Base-by-base conservation (phyloP, 2,888 invertebrate species). In the Agrotis ipsilon region DNA sequence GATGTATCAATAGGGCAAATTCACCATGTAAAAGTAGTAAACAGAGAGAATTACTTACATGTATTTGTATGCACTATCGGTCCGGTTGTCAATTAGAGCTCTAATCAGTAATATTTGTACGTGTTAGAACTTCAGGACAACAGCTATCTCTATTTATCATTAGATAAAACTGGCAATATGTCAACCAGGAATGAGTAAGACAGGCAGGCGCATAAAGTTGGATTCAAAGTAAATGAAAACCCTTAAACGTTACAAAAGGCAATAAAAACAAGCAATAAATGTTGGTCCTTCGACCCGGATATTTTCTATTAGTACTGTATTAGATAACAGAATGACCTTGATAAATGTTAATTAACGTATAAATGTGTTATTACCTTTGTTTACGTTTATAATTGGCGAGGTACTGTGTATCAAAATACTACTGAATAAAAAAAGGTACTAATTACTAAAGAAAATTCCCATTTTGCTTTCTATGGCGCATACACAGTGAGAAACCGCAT, bases 341-440 rank as follows among this genome's bases (percentile, higher is more conserved):
- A 58, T 62, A 54, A 73, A 60, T 78, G 32, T 61, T 65, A 78
- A 73, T 78, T 77, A 74, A 21, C 68, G 39, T 52, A 27, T 77
- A 21, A 72, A 63, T 63, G 24, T 67, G n/a, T 43, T 19, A 16
- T 49, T 11, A 59, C 62, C 46, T 52, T 51, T 76, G 52, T 76
- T 32, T 54, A 58, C 27, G 49, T 27, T 55, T 63, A 13, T 62
- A 57, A 64, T 65, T 77, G 46, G 16, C 45, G 16, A 11, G 3
- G 19, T 48, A 24, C 4, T 45, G 45, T 19, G 43, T 64, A 60
- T 51, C 19, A 63, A 64, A 45, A 64, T 43, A 32, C 18, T 19
- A 21, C 43, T 19, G n/a, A 39, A 39, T 39, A 39, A 65, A 55
- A 24, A 39, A 65, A 55, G 32, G 32, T 27, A 60, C 51, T 52